Conservation (phyloP, 2,797 vertebrate species). For the Peromyscus eremicus region DNA sequence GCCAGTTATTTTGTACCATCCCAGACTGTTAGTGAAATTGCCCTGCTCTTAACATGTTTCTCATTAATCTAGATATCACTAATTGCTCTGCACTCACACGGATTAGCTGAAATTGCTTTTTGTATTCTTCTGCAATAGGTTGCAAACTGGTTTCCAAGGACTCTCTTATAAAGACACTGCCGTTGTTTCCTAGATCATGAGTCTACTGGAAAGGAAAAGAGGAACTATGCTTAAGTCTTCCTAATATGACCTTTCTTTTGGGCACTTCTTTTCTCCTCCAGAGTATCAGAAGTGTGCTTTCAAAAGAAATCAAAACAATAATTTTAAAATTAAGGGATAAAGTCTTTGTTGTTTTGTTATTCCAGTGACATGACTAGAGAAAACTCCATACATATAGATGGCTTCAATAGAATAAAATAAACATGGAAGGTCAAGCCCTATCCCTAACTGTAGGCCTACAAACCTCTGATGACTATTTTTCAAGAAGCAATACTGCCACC, state of each 20-base stretch:
- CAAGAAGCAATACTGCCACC: conserved; percentile 80
- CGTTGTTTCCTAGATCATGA: not conserved
- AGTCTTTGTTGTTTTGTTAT: conserved; percentile 24
- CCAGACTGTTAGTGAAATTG: conserved; percentile 71
- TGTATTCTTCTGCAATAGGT: conserved; percentile 58
- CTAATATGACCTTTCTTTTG: conserved; percentile 43
- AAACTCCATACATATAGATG: not conserved
- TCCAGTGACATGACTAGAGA: not conserved
- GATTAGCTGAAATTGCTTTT: conserved; percentile 41
- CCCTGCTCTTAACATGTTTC: conserved; percentile 61
- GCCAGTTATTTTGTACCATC: conserved; percentile 67
- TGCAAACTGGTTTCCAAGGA: conserved; percentile 61
- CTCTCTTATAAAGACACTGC: not conserved
- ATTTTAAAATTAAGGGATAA: not conserved
- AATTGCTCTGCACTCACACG: conserved; percentile 27
- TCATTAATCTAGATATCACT: conserved; percentile 68
- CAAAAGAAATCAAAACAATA: not conserved
- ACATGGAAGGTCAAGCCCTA: conserved; percentile 48
- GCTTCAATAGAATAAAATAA: conserved; percentile 44
- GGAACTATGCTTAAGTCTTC: conserved; percentile 52
- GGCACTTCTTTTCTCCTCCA: conserved; percentile 28
- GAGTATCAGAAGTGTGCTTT: conserved; percentile 22
- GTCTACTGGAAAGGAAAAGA: not conserved
- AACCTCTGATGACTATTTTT: conserved; percentile 51
- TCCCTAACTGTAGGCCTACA: conserved; percentile 31